A percentile compares a stretch with the other conserved stretches of the same genome.
These are phyloP conservation scores for Rotaria sp. DNA, from an alignment of 2,888 invertebrate species.

Conservation along the genomic window DNA sequence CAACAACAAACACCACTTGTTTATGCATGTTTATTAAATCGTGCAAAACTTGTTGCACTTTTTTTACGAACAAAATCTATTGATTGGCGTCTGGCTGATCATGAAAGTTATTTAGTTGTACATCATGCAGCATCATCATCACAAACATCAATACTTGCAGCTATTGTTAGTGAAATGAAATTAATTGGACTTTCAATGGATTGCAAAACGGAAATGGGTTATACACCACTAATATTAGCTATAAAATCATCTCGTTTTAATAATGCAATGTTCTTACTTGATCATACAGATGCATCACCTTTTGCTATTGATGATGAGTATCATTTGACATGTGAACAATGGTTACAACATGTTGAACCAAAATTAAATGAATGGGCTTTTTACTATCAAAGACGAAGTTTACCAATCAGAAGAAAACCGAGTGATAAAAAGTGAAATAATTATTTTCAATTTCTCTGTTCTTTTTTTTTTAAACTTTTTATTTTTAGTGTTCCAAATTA, in stretches of 20 bases:
- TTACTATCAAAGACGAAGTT: no score
- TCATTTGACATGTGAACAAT: neutral
- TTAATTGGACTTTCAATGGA: neutral
- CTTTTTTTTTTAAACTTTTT: neutral
- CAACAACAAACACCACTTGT: neutral
- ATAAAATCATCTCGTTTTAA: neutral
- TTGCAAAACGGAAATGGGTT: neutral
- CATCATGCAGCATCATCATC: neutral
- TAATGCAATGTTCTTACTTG: neutral
- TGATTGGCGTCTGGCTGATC: neutral
- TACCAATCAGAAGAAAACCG: neutral
- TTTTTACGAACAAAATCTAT: slow-evolving; percentile 12
- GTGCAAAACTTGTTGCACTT: neutral
- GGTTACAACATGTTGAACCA: neutral
- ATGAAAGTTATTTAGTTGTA: neutral
- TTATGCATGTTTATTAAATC: neutral
- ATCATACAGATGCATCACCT: neutral
- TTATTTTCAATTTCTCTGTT: no score
- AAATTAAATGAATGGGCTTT: neutral
- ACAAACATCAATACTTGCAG: neutral
- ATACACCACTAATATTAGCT: neutral
- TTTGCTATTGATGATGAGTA: neutral
- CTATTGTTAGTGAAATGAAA: neutral
- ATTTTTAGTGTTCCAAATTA: neutral
- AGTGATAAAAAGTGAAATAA: neutral